Base-by-base conservation (phyloP, 2,797 vertebrate species). In the Graptemys geographica region DNA sequence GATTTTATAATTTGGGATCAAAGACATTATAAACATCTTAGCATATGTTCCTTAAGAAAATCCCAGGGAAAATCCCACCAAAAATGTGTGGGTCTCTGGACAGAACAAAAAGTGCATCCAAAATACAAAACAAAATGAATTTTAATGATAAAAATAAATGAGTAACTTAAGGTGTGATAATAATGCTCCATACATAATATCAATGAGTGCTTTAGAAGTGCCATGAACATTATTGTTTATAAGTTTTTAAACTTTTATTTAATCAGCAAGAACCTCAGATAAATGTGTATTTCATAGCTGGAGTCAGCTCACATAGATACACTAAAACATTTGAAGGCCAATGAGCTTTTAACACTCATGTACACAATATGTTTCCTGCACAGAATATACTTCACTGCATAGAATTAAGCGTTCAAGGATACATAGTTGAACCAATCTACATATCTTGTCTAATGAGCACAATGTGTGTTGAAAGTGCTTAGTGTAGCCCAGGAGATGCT, bases 121-220 rank as follows among this genome's bases (percentile, higher is more conserved):
- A 8, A 65, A 25, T 81, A 56, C 44, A 41, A 69, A 96, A 94
- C 6, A 83, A 87, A 88, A 49, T 65, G 56, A 52, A 65, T 81
- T 87, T 92, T 88, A 59, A 28, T 90, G 88, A 21, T 80, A 55
- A 5, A 89, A 86, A 89, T 90, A 41, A 83, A 5, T 79, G 31
- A 21, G 5, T 90, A 8, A 55, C 57, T 86, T 94, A 10, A 85
- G 28, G 79, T 37, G 72, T 80, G 81, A 87, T 82, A 87, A 92
- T 78, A 69, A 69, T 69, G 18, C n/a, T 33, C n/a, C 76, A 2
- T 65, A 15, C 15, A 16, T 72, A 83, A 41, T 27, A 83, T 88
- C 87, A 92, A 83, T 44, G 41, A 93, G 87, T 85, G 37, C 11
- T 82, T 95, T 81, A 27, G 87, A 94, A 57, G 79, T 47, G n/a